Percentiles rank a stretch among this genome's conserved stretches.
These are phyloP conservation scores for Dastarcus helophoroides DNA, from an alignment of 2,888 invertebrate genomes.

Conservation along the genomic window DNA sequence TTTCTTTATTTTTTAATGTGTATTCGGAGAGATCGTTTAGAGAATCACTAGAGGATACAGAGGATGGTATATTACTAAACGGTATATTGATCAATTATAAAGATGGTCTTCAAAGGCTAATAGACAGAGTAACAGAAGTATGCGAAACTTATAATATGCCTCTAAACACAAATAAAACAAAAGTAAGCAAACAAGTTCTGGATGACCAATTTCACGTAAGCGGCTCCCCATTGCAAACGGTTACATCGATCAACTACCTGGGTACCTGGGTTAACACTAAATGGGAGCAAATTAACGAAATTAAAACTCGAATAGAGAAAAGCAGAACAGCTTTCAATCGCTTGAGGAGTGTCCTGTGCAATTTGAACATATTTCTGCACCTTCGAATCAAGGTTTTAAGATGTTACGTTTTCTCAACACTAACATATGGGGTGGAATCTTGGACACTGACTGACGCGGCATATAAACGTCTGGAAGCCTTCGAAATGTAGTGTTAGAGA, in stretches of 20 bases:
- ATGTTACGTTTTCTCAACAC: constrained; percentile 2
- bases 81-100: constrained; percentile 4
- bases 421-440: constrained; percentile 1
- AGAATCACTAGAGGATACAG: constrained; percentile 3
- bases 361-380: not conserved
- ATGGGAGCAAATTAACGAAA: constrained; percentile 4
- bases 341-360: constrained; percentile 4
- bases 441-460: constrained; percentile 25
- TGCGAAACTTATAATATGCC: constrained; percentile 4
- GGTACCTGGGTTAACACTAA: constrained; percentile 1
- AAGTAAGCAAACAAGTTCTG: constrained; percentile 3
- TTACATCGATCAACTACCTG: constrained; percentile 5
- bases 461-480: constrained; percentile 36
- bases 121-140: constrained; percentile 4
- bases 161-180: constrained; percentile 5
- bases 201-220: constrained; percentile 3
- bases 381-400: constrained; percentile 1
- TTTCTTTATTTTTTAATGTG: not conserved
- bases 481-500: constrained; percentile 17
- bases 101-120: constrained; percentile 4
- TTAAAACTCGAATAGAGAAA: constrained; percentile 5
- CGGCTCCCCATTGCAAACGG: constrained; percentile 1
- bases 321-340: constrained; percentile 1
- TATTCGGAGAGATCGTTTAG: not conserved
- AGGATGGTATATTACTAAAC: constrained; percentile 5